Evolutionary conservation across 2,113 vertebrate genomes (phyloP).

Genomic region (Paradoxurus hermaphroditus): DNA sequence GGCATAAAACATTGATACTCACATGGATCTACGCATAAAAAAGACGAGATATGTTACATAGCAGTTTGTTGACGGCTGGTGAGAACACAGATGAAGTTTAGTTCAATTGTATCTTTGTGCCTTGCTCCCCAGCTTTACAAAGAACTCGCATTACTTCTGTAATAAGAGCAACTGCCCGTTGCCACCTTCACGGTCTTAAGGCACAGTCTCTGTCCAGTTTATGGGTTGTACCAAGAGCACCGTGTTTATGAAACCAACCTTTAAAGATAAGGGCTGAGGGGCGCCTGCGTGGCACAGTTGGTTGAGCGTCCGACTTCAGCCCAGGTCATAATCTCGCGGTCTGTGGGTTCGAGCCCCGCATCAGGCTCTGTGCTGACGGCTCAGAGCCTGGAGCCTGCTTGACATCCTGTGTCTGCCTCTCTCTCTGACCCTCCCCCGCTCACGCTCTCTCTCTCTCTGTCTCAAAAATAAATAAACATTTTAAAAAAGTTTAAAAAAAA

Average conservation of each 20-base stretch:
- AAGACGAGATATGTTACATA: background rate
- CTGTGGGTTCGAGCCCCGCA: too few species aligned
- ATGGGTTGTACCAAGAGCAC: rapidly evolving
- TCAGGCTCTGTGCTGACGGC: too few species aligned
- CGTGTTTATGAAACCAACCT: rapidly evolving
- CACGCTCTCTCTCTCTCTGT: too few species aligned
- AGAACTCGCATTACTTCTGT: background rate
- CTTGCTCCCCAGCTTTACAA: background rate
- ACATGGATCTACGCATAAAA: rapidly evolving
- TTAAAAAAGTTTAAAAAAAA: too few species aligned
- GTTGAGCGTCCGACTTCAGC: too few species aligned
- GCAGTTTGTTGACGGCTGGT: background rate
- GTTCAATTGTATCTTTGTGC: background rate
- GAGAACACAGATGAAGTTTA: background rate
- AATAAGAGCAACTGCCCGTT: background rate
- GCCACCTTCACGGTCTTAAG: background rate
- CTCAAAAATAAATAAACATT: too few species aligned
- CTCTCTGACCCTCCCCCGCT: too few species aligned
- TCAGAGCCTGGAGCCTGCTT: too few species aligned
- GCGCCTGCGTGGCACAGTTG: too few species aligned
- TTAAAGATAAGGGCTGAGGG: background rate
- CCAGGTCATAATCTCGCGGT: too few species aligned
- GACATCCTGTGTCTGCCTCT: too few species aligned
- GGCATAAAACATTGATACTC: background rate
- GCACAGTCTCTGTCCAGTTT: rapidly evolving